phyloP scores from a whole-genome alignment of 2,888 invertebrate genomes.

The Xestoiulus laeticollis region DNA sequence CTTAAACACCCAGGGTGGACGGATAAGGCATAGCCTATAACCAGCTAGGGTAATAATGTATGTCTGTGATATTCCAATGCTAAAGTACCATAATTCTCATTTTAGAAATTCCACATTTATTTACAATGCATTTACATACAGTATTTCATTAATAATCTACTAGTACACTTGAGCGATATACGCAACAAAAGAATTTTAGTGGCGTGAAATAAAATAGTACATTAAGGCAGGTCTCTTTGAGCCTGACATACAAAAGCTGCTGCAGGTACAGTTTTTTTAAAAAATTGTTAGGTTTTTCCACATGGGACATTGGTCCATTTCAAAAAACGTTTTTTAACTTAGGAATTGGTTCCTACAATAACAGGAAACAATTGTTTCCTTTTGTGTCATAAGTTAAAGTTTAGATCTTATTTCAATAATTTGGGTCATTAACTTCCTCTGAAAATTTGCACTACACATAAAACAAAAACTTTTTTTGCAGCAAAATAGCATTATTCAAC shows the following conservation, averaged over 20 bases:
- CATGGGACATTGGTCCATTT: neutral
- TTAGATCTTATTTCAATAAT: too few relatives aligned
- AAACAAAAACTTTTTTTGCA: neutral
- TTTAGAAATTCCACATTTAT: neutral
- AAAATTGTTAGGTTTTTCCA: constrained; percentile 1
- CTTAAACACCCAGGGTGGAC: too few relatives aligned
- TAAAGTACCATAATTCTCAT: neutral
- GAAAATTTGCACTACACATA: neutral
- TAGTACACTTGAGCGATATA: neutral
- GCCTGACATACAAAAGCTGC: neutral
- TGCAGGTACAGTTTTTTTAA: neutral
- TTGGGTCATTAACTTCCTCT: neutral
- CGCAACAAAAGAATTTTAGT: neutral
- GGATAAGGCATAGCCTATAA: too few relatives aligned
- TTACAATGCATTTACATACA: neutral
- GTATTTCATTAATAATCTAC: neutral
- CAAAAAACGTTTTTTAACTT: too few relatives aligned
- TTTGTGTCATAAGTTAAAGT: neutral
- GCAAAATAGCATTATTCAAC: neutral
- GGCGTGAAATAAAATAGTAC: neutral
- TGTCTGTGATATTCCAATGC: too few relatives aligned
- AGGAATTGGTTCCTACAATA: too few relatives aligned
- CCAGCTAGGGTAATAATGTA: too few relatives aligned
- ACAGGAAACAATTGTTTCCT: neutral
- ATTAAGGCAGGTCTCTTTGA: neutral